phyloP scores from a whole-genome alignment of 2,888 invertebrate species.

The Cremastobaeus sp. region DNA sequence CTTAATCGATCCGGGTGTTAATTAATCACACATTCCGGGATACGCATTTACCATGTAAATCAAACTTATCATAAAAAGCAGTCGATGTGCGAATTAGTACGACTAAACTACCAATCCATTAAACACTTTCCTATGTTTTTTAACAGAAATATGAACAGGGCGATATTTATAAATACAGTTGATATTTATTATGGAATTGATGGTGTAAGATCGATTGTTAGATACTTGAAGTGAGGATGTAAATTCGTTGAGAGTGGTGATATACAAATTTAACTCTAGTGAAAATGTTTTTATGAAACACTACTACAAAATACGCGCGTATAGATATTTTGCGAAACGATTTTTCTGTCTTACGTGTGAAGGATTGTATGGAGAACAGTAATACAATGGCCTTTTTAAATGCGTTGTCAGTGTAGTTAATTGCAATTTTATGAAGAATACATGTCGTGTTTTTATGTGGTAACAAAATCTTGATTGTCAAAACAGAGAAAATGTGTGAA shows the following conservation, averaged over 20 bases:
- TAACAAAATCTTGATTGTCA: constrained; percentile 23
- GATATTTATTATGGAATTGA: constrained; percentile 56
- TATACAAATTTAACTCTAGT: constrained; percentile 27
- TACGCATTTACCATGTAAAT: constrained; percentile 17
- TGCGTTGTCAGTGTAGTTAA: constrained; percentile 42
- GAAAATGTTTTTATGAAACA: constrained; percentile 39
- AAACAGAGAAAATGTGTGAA: constrained; percentile 7
- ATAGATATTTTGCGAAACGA: constrained; percentile 54
- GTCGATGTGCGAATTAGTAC: constrained; percentile 5
- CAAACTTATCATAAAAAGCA: constrained; percentile 13
- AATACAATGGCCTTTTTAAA: constrained; percentile 58
- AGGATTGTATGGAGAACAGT: constrained; percentile 19
- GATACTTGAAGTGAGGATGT: constrained; percentile 24
- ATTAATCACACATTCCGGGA: constrained; percentile 30
- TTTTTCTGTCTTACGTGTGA: constrained; percentile 46
- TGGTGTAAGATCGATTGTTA: constrained; percentile 14
- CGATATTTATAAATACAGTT: constrained; percentile 24
- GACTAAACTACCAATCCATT: constrained; percentile 21
- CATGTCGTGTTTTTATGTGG: constrained; percentile 8
- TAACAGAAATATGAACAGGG: constrained; percentile 15
- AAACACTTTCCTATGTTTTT: constrained; percentile 53
- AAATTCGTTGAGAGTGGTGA: constrained; percentile 24
- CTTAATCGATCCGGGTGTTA: constrained; percentile 2
- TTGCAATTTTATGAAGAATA: constrained; percentile 20
- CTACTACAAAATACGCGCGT: constrained; percentile 29